Evolutionary conservation across 1,140 invertebrate species (phyloP).

Genomic region (Thaumatotibia leucotreta): DNA sequence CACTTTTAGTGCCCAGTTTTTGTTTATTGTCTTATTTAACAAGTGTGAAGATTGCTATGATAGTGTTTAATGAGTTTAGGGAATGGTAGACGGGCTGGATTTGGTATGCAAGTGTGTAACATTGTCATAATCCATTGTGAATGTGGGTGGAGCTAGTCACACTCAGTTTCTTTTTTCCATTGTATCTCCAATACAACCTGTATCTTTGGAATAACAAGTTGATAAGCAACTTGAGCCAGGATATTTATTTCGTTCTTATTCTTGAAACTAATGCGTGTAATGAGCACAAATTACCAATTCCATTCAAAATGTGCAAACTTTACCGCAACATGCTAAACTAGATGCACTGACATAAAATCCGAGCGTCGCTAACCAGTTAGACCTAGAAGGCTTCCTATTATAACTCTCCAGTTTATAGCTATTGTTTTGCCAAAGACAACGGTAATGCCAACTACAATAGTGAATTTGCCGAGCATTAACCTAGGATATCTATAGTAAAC

Average conservation of each 20-base stretch:
- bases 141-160: neutral
- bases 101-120: neutral
- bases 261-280: too few relatives aligned
- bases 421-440: neutral
- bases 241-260: too few relatives aligned
- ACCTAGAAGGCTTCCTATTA: neutral
- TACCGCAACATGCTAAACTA: too few relatives aligned
- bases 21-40: slow-evolving; percentile 7
- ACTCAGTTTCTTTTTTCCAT: neutral
- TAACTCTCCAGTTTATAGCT: neutral
- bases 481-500: neutral
- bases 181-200: neutral
- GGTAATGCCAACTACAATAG: neutral
- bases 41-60: slow-evolving; percentile 8
- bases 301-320: too few relatives aligned
- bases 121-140: neutral
- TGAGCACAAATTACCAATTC: too few relatives aligned
- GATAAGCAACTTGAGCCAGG: neutral
- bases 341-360: too few relatives aligned
- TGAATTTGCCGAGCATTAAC: neutral
- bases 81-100: neutral
- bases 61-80: neutral
- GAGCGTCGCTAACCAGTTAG: neutral
- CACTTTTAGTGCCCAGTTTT: neutral
- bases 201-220: neutral